These are phyloP conservation scores for Anas bernieri DNA, from an alignment of 2,797 vertebrate species.

Conservation along the genomic window DNA sequence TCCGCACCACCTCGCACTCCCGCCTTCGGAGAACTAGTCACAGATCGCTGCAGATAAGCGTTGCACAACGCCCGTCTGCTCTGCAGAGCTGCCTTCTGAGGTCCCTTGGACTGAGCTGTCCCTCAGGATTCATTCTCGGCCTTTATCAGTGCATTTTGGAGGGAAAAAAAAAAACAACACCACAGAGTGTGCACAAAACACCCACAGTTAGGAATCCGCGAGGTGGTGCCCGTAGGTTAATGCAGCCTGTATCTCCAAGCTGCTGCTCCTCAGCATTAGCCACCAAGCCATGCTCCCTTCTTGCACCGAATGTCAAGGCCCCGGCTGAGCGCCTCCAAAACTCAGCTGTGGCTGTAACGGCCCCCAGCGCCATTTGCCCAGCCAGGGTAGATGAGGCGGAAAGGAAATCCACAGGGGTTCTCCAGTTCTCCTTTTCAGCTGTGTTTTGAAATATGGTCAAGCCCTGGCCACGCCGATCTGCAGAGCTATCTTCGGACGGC, in stretches of 20 bases:
- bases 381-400: neutral
- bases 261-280: neutral
- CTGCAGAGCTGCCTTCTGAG: neutral
- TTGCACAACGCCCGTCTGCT: neutral
- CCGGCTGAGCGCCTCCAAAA: neutral
- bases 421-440: slow-evolving; percentile 28
- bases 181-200: no score
- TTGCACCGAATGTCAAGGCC: neutral
- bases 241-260: neutral
- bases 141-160: neutral
- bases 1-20: rapidly evolving
- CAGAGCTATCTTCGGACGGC: neutral
- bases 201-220: rapidly evolving
- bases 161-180: neutral
- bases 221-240: neutral
- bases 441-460: neutral
- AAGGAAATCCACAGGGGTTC: slow-evolving; percentile 19
- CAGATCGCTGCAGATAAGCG: neutral
- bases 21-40: rapidly evolving
- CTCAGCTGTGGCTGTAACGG: neutral
- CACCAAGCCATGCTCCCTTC: neutral
- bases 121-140: neutral
- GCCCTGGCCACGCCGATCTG: neutral
- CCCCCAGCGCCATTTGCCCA: neutral
- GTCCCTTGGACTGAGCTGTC: neutral